Percentiles rank a stretch among this genome's conserved stretches.
These are phyloP conservation scores for Scarus forsteni DNA, from an alignment of 2,797 vertebrate species.

Conservation along the genomic window DNA sequence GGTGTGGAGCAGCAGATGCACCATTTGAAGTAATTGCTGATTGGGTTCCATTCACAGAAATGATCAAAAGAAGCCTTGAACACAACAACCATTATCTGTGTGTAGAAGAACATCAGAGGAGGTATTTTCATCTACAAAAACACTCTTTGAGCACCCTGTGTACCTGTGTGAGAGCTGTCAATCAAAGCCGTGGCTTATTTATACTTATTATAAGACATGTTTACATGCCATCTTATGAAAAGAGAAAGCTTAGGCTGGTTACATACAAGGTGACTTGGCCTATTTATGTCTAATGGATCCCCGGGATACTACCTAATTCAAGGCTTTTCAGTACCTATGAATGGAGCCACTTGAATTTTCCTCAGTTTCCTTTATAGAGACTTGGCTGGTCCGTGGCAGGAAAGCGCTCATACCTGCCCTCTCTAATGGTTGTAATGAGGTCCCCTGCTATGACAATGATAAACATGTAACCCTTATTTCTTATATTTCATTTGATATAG, in stretches of 20 bases:
- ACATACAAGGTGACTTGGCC: too few relatives aligned
- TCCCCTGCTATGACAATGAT: too few relatives aligned
- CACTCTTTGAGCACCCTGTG: not conserved
- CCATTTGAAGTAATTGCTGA: slow-evolving; percentile 35
- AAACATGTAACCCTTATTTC: too few relatives aligned
- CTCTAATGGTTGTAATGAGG: too few relatives aligned
- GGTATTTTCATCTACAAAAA: slow-evolving; percentile 3
- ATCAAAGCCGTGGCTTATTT: not conserved
- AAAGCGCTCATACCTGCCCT: too few relatives aligned
- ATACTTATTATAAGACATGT: slow-evolving; percentile 6
- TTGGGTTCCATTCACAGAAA: slow-evolving; percentile 16
- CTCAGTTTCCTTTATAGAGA: too few relatives aligned
- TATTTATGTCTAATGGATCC: too few relatives aligned
- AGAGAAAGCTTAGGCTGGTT: not conserved
- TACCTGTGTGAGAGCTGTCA: slow-evolving; percentile 8
- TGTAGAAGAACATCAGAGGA: slow-evolving; percentile 8
- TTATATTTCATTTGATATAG: too few relatives aligned
- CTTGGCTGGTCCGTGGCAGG: too few relatives aligned
- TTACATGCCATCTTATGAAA: slow-evolving; percentile 13
- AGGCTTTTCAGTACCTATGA: too few relatives aligned
- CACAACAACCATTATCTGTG: slow-evolving; percentile 36
- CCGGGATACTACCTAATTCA: too few relatives aligned
- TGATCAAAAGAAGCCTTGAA: slow-evolving; percentile 47
- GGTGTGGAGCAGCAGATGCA: slow-evolving; percentile 21
- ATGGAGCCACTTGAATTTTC: too few relatives aligned